Evolutionary conservation across 1,140 invertebrate genomes (phyloP).

Genomic region (Scaptodrosophila lebanonensis): DNA sequence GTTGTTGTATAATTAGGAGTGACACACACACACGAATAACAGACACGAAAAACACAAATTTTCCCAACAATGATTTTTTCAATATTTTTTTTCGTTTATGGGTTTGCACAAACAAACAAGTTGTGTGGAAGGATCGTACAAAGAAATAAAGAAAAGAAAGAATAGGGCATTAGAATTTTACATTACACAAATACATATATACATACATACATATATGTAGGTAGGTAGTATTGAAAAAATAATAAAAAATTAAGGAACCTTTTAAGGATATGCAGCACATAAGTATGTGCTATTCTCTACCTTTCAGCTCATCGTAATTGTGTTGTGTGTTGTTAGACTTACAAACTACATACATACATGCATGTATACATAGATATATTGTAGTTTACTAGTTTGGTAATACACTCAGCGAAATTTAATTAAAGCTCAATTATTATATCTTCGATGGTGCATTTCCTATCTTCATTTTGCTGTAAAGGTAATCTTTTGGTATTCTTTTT

Average conservation of each 20-base stretch:
- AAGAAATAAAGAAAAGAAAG: slow-evolving; percentile 22
- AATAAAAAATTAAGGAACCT: slow-evolving; percentile 2
- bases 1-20: slow-evolving; percentile 15
- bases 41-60: slow-evolving; percentile 34
- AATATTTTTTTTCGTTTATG: slow-evolving; percentile 3
- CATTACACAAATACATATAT: neutral
- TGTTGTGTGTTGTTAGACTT: too few relatives aligned
- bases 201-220: neutral
- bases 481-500: too few relatives aligned
- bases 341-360: too few relatives aligned
- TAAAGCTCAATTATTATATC: too few relatives aligned
- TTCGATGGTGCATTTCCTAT: too few relatives aligned
- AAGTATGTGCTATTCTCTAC: too few relatives aligned
- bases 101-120: neutral
- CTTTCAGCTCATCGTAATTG: too few relatives aligned
- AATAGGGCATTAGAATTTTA: slow-evolving; percentile 11
- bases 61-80: slow-evolving; percentile 1
- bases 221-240: slow-evolving; percentile 24
- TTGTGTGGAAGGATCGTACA: neutral
- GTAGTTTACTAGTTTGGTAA: too few relatives aligned
- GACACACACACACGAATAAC: slow-evolving; percentile 36
- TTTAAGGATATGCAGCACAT: too few relatives aligned
- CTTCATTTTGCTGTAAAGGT: too few relatives aligned
- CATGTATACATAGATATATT: too few relatives aligned
- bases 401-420: too few relatives aligned